Evolutionary conservation across 2,797 vertebrate species (phyloP).

Genomic region (Enteromius anoplus): DNA sequence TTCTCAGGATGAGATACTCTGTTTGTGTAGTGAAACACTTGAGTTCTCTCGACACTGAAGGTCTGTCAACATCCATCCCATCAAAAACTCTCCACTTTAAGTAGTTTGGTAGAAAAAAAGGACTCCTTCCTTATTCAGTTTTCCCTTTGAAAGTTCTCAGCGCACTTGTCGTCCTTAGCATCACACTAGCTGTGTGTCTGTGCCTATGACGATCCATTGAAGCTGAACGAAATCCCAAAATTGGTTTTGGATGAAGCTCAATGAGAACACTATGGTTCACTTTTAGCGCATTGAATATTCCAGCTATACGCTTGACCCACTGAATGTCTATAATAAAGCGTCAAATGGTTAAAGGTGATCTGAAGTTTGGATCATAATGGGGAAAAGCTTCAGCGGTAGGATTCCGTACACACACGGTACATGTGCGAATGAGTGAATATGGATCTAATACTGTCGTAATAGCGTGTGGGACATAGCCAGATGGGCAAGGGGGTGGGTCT

Average conservation of each 20-base stretch:
- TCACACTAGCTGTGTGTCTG: constrained; percentile 13
- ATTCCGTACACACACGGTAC: constrained; percentile 56
- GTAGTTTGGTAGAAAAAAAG: constrained; percentile 20
- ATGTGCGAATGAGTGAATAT: constrained; percentile 50
- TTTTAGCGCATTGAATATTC: neutral
- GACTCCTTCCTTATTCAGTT: constrained; percentile 4
- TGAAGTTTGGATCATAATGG: constrained; percentile 46
- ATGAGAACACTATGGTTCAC: neutral
- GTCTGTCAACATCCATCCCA: constrained; percentile 42
- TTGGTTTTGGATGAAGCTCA: constrained; percentile 24
- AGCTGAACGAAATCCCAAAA: constrained; percentile 8
- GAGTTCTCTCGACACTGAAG: constrained; percentile 32
- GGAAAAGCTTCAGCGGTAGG: constrained; percentile 55
- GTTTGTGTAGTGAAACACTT: constrained; percentile 28
- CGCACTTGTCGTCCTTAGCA: neutral
- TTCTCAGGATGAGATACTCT: constrained; percentile 26
- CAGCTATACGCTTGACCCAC: neutral
- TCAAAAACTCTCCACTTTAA: constrained; percentile 35
- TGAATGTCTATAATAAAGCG: neutral
- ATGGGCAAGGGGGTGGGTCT: constrained; percentile 54
- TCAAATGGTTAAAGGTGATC: neutral
- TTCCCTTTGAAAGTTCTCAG: constrained; percentile 15
- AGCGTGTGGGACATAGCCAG: constrained; percentile 51
- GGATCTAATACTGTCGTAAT: constrained; percentile 64
- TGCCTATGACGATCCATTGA: neutral